These are phyloP conservation scores for Cettia cetti DNA, from an alignment of 2,113 vertebrate genomes.

Conservation along the genomic window DNA sequence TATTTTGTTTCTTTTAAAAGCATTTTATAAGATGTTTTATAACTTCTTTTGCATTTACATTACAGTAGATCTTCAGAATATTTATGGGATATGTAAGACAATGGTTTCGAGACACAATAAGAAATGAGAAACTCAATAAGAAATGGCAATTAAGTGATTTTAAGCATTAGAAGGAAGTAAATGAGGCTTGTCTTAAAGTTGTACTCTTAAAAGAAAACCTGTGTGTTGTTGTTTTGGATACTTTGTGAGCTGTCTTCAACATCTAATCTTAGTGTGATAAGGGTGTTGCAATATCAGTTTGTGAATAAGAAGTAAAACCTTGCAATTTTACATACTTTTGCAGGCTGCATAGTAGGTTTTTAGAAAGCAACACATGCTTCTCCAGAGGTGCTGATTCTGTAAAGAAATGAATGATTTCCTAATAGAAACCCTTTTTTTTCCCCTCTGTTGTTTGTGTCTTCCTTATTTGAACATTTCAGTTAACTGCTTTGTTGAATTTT, in stretches of 20 bases:
- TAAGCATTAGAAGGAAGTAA: not conserved
- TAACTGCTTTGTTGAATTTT: not conserved
- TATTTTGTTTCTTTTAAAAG: not conserved
- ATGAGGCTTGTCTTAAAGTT: not conserved
- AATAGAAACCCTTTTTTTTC: not conserved
- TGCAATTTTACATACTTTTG: not conserved
- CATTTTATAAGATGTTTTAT: not conserved
- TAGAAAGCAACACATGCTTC: not conserved
- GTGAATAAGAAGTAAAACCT: not conserved
- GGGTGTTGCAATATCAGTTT: not conserved
- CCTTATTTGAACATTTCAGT: not conserved
- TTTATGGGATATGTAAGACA: not conserved
- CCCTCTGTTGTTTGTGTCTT: not conserved
- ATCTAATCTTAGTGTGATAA: not conserved
- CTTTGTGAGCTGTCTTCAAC: not conserved
- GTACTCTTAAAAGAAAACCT: not conserved
- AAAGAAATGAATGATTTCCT: not conserved
- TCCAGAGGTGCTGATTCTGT: not conserved
- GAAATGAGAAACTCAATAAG: not conserved
- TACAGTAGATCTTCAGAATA: not conserved
- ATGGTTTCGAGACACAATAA: not conserved
- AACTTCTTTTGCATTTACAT: not conserved
- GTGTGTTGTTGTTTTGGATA: not conserved
- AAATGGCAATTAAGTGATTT: not conserved
- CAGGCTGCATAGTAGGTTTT: not conserved